Conservation (phyloP, 2,888 invertebrate genomes). For the Perizoma flavofasciatum region DNA sequence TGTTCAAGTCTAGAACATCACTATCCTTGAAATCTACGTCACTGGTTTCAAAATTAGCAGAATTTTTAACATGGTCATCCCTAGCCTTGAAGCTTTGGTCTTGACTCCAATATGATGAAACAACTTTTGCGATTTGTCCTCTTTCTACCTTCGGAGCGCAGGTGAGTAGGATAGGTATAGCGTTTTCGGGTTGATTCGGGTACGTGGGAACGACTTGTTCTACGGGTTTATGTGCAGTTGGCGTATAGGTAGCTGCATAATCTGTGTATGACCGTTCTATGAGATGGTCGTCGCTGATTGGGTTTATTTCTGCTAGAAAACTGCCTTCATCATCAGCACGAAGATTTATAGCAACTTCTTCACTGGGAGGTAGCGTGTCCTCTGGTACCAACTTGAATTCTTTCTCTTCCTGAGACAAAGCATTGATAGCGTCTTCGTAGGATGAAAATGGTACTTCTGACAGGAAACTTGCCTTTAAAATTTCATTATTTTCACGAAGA, state of each 20-base stretch:
- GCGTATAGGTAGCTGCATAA: not conserved
- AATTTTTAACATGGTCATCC: constrained; percentile 5
- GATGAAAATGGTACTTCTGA: constrained; percentile 2
- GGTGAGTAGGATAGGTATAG: constrained; percentile 46
- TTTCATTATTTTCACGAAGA: constrained; percentile 4
- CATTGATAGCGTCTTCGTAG: not conserved
- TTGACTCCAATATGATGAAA: constrained; percentile 16
- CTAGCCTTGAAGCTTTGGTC: constrained; percentile 2
- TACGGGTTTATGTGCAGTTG: constrained; percentile 8
- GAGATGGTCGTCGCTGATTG: constrained; percentile 4
- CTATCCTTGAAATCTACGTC: not conserved
- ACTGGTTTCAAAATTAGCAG: not conserved
- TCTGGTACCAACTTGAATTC: constrained; percentile 5
- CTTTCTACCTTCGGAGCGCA: constrained; percentile 47
- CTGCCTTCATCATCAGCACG: not conserved
- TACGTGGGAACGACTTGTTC: constrained; percentile 19
- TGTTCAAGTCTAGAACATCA: constrained; percentile 24
- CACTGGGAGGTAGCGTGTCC: not conserved
- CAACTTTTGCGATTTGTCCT: constrained; percentile 38
- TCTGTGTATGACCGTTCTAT: constrained; percentile 18
- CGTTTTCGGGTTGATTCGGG: constrained; percentile 9
- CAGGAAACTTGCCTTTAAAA: not conserved
- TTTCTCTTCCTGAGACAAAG: not conserved
- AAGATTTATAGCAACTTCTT: not conserved
- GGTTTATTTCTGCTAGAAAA: not conserved